Base-by-base conservation (phyloP, 1,140 invertebrate genomes). In the Cheumatopsyche charites region DNA sequence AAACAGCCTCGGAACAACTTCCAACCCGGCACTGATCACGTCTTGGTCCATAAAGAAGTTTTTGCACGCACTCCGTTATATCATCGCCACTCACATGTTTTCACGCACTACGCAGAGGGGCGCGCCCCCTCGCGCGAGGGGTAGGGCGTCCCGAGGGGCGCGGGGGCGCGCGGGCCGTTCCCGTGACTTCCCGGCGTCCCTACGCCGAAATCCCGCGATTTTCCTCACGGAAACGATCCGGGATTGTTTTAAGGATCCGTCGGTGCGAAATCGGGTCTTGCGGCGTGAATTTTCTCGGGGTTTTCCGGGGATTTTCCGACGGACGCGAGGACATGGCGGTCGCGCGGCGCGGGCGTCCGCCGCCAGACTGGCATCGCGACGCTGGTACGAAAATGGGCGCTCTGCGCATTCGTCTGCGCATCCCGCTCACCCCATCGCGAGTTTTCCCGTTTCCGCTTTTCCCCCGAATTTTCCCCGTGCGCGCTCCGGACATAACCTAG, bases 351-450 rank as follows among this genome's bases (percentile, higher is more conserved):
- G 68, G 55, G 66, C 69, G 69, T 43, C 61, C 65, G 73, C 58
- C 70, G 47, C 69, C 70, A 68, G 65, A 74, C 73, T 74, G 73
- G 70, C 70, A 11, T 41, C 25, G 41, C 17, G 23, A 15, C 12
- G 26, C 17, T 26, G 41, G 62, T 4, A 36, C 29, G 3, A 23
- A 58, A 52, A 67, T 55, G 52, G 55, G 47, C 17, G 21, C 26
- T 62, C 29, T 74, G 73, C 73, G 73, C 73, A 74, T 6, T 41
- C 41, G 0, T 17, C 36, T 67, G 73, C 70, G 73, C 73, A 72
- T 17, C 15, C 66, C 23, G 19, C 21, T 17, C 9, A 5, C 42
- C 21, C 65, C 61, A 36, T 3, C 17, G 65, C 9, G 12, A 45
- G 70, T 55, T 12, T 62, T 62, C 29, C n/a, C 25, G 13, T 41